These are phyloP conservation scores for Euproctis similis DNA, from an alignment of 2,888 invertebrate species.

Conservation along the genomic window DNA sequence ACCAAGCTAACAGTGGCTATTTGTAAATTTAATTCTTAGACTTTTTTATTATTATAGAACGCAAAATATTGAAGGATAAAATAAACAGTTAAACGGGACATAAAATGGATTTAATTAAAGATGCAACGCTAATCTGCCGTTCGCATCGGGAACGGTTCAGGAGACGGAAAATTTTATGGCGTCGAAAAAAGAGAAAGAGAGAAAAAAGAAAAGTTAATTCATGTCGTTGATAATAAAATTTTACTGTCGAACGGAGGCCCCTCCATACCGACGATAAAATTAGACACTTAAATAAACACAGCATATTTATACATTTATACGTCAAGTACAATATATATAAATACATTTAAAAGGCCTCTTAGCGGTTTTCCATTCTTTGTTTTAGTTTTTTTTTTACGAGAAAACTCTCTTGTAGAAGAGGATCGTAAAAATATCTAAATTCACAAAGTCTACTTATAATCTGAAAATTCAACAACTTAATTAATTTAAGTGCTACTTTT, in stretches of 20 bases:
- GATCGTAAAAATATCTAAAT: conserved; percentile 30
- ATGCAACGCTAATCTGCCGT: conserved; percentile 43
- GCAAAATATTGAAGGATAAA: conserved; percentile 19
- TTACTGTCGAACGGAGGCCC: conserved; percentile 21
- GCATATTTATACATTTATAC: conserved; percentile 15
- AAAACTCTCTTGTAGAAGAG: conserved; percentile 20
- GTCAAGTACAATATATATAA: too few relatives aligned
- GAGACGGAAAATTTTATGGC: conserved; percentile 29
- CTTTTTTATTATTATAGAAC: conserved; percentile 11
- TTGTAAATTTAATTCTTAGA: conserved; percentile 12
- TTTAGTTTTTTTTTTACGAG: too few relatives aligned
- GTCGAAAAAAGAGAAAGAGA: too few relatives aligned
- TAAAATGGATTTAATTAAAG: conserved; percentile 44
- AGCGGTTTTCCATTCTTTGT: conserved; percentile 25
- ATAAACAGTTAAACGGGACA: conserved; percentile 20
- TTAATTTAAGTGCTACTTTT: too few relatives aligned
- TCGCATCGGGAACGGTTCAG: conserved; percentile 26
- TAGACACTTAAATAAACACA: conserved; percentile 16
- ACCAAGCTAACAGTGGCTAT: conserved; percentile 8
- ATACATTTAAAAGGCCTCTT: conserved; percentile 29
- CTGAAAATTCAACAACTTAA: conserved; percentile 21
- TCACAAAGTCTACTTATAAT: conserved; percentile 28
- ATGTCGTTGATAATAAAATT: conserved; percentile 25
- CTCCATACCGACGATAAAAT: conserved; percentile 21
- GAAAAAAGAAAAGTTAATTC: conserved; percentile 29